Base-by-base conservation (phyloP, 2,888 invertebrate genomes). In the Malacosoma neustria region DNA sequence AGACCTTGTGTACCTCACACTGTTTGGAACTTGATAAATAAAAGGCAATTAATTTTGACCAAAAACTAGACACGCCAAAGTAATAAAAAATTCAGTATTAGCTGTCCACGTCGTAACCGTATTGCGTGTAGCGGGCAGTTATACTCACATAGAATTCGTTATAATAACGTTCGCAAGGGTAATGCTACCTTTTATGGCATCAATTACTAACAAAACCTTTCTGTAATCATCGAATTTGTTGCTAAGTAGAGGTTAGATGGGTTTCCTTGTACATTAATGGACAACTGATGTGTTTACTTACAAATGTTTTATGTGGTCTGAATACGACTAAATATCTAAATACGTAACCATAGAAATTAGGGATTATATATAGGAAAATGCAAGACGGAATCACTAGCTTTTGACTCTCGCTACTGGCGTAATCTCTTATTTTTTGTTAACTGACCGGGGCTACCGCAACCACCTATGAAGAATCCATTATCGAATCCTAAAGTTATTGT, bases 151-250 rank as follows among this genome's bases (percentile, higher is more conserved):
- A 56, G 55, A 66, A 70, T 72, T 69, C 57, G 65, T 67, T 68
- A 68, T 66, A 63, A 61, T 69, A 72, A 69, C 60, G 57, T 51
- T 53, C 45, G 49, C 48, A 45, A 48, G 63, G 62, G 64, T 58
- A 57, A 73, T 22, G 71, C 61, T 62, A 60, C 61, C 66, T 58
- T 72, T 72, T 69, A 72, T 67, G 48, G 61, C 60, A 52, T 59
- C 71, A 72, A 74, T 77, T 75, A 74, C 66, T 51, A 49, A 53
- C 56, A 64, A 65, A 64, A 69, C 57, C 58, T 59, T 49, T 53
- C 51, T 57, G 61, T 72, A 69, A 71, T 53, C 57, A 59, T 57
- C 52, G 45, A 61, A 64, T 65, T 59, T 54, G 57, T 52, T 22
- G 22, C 22, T 22, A 22, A 22, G 22, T 22, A 22, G 22, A 5